Evolutionary conservation across 2,888 invertebrate genomes (phyloP).

Genomic region (Drosophila imparisetae): DNA sequence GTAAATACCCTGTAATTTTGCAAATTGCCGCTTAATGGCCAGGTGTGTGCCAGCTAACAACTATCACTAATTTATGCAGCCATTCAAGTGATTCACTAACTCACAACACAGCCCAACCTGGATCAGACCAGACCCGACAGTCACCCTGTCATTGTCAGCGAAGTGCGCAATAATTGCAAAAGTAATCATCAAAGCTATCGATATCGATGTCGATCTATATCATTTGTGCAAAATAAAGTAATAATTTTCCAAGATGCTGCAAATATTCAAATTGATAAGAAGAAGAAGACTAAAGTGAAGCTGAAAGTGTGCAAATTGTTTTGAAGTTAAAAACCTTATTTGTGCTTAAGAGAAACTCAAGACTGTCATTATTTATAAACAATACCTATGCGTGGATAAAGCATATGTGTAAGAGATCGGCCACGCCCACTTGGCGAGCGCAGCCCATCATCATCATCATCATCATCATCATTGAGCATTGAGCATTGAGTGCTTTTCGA

Average conservation of each 20-base stretch:
- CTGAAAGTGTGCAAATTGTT: background rate
- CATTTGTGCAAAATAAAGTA: background rate
- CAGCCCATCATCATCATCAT: background rate
- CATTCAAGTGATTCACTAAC: constrained; percentile 2
- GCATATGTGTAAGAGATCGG: background rate
- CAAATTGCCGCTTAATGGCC: constrained; percentile 21
- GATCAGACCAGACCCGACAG: background rate
- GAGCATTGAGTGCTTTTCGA: constrained; percentile 34
- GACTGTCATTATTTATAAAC: background rate
- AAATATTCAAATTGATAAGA: background rate
- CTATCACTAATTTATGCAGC: constrained; percentile 19
- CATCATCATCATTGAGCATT: background rate
- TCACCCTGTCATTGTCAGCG: background rate
- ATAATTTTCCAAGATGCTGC: background rate
- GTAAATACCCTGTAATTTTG: constrained; percentile 44
- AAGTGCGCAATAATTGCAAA: background rate
- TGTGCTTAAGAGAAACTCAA: background rate
- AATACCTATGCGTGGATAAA: background rate
- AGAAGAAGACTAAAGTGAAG: background rate
- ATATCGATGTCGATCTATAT: background rate
- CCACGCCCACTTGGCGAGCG: constrained; percentile 16
- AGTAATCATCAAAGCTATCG: background rate
- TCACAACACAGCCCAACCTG: background rate
- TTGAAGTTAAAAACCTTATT: background rate
- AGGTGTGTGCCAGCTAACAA: constrained; percentile 19